Conservation (phyloP, 2,113 vertebrate genomes). For the Candoia aspera region DNA sequence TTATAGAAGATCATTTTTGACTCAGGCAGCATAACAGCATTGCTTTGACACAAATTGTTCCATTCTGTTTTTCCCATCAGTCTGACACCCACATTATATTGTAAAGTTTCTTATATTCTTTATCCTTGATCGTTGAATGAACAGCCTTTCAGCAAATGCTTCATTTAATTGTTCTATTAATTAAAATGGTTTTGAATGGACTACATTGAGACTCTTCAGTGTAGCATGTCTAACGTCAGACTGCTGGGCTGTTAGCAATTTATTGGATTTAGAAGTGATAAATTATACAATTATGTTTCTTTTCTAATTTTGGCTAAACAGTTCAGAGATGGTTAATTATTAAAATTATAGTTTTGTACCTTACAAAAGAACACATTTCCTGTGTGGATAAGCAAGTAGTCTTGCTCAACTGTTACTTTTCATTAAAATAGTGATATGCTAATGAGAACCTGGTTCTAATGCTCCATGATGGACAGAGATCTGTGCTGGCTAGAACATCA, state of each 20-base stretch:
- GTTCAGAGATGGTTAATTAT: not conserved
- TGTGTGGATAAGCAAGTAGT: not conserved
- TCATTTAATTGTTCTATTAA: slow-evolving; percentile 31
- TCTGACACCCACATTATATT: not conserved
- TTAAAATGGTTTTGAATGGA: slow-evolving; percentile 48
- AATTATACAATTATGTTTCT: slow-evolving; percentile 12
- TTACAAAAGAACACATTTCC: not conserved
- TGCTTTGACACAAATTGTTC: not conserved
- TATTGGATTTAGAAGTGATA: slow-evolving; percentile 23
- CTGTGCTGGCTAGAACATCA: not conserved
- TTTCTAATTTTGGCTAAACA: slow-evolving; percentile 10
- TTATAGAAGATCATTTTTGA: slow-evolving; percentile 1
- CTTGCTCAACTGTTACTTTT: not conserved
- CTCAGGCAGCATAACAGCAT: not conserved
- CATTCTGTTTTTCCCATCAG: slow-evolving; percentile 11
- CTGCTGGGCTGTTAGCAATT: slow-evolving; percentile 16
- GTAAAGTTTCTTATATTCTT: slow-evolving; percentile 2
- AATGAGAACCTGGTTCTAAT: not conserved
- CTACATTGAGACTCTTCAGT: slow-evolving; percentile 39
- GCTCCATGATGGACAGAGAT: not conserved
- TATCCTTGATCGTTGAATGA: slow-evolving; percentile 32
- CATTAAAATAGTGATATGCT: not conserved
- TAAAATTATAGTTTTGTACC: slow-evolving; percentile 38
- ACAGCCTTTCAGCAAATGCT: slow-evolving; percentile 42
- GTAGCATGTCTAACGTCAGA: slow-evolving; percentile 31